Conservation (phyloP, 2,797 vertebrate genomes). For the Galaxias olidus region DNA sequence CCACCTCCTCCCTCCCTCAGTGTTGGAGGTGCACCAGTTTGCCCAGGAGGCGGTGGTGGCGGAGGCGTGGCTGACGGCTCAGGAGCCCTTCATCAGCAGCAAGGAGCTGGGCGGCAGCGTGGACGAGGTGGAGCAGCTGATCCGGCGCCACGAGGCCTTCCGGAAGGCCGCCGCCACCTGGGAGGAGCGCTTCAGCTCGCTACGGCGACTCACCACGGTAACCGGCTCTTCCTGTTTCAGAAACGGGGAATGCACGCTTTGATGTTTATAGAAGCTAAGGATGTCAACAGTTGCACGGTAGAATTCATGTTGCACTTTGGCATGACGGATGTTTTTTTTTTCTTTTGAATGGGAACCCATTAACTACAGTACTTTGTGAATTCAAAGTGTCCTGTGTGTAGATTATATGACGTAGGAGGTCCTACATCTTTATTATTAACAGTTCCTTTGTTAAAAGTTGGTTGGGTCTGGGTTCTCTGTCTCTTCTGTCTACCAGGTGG, state of each 20-base stretch:
- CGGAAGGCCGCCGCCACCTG: constrained; percentile 89
- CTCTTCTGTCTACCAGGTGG: constrained; percentile 73
- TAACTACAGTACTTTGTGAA: too few species aligned
- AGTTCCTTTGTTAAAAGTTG: too few species aligned
- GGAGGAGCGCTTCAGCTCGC: constrained; percentile 95
- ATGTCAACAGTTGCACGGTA: too few species aligned
- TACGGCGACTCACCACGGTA: constrained; percentile 91
- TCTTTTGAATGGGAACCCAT: too few species aligned
- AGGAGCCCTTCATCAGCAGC: constrained; percentile 88
- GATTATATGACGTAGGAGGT: too few species aligned
- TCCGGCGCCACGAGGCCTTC: constrained; percentile 90
- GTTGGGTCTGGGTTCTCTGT: not conserved
- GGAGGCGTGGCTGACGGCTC: constrained; percentile 91
- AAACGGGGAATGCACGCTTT: too few species aligned
- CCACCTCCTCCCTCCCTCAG: constrained; percentile 56
- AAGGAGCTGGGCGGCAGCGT: constrained; percentile 89
- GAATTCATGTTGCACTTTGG: too few species aligned
- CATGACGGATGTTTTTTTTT: too few species aligned
- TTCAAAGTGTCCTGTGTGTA: too few species aligned
- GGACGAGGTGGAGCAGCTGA: constrained; percentile 94
- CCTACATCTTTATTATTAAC: too few species aligned
- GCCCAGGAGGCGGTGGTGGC: constrained; percentile 96
- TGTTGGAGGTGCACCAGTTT: constrained; percentile 95
- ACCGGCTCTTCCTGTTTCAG: not conserved
- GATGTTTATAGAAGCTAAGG: too few species aligned